phyloP scores from a whole-genome alignment of 2,888 invertebrate species.

The Philereme vetulata region DNA sequence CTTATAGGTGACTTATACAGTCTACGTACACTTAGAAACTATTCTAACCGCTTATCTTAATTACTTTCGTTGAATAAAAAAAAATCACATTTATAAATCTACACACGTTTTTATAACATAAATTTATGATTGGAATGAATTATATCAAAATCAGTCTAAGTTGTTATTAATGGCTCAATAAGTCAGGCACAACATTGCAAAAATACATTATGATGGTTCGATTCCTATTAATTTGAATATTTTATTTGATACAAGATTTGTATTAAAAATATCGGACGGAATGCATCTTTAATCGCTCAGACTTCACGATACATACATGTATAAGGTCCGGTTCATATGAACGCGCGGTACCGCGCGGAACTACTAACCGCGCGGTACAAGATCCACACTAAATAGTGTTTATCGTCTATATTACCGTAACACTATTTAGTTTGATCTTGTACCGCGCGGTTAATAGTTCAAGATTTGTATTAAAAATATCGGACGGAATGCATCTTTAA shows the following conservation, averaged over 20 bases:
- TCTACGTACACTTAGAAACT: not conserved
- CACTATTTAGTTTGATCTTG: no score
- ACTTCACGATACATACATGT: no score
- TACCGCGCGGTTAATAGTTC: no score
- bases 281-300: not conserved
- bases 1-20: constrained; percentile 4
- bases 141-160: constrained; percentile 34
- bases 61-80: constrained; percentile 22
- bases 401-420: no score
- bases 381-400: no score
- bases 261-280: not conserved
- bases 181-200: constrained; percentile 27
- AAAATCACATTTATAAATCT: constrained; percentile 16
- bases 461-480: no score
- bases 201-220: not conserved
- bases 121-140: constrained; percentile 4
- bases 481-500: no score
- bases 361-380: no score
- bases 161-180: constrained; percentile 30
- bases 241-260: not conserved
- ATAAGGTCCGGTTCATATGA: no score
- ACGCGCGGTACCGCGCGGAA: no score
- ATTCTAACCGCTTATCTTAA: not conserved
- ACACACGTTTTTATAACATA: not conserved
- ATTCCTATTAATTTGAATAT: not conserved